Conservation (phyloP, 2,113 vertebrate genomes). For the Gobio gobio region DNA sequence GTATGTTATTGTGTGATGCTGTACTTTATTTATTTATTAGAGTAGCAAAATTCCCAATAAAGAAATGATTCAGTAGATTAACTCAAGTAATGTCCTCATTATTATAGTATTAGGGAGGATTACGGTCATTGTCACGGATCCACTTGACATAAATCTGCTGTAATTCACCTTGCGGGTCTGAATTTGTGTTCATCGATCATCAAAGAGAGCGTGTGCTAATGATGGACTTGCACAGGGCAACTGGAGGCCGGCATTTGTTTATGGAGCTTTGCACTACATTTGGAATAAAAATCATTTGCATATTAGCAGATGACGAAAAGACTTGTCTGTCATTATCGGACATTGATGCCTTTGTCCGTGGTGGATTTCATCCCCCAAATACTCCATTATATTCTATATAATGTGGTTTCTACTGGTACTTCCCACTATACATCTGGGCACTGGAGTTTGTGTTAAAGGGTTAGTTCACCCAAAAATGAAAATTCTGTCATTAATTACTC, state of each 20-base stretch:
- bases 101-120: slow-evolving; percentile 24
- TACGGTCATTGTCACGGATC: slow-evolving; percentile 7
- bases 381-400: not conserved
- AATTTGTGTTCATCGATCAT: slow-evolving; percentile 4
- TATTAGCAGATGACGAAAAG: not conserved
- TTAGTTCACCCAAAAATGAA: no score
- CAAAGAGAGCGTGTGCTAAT: not conserved
- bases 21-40: not conserved
- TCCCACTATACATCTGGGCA: not conserved
- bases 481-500: no score
- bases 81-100: not conserved
- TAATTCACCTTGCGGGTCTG: not conserved
- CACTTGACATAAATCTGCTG: slow-evolving; percentile 14
- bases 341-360: not conserved
- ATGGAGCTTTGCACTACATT: not conserved
- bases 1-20: not conserved
- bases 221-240: not conserved
- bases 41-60: not conserved
- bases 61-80: not conserved
- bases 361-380: not conserved
- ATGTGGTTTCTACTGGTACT: not conserved
- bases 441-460: slow-evolving; percentile 38
- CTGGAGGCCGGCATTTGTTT: slow-evolving; percentile 11
- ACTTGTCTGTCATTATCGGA: not conserved
- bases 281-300: not conserved